Evolutionary conservation across 2,888 invertebrate species (phyloP), one percentile per base, ranked within the genome.

Genomic region (Caenorhabditis becei): DNA sequence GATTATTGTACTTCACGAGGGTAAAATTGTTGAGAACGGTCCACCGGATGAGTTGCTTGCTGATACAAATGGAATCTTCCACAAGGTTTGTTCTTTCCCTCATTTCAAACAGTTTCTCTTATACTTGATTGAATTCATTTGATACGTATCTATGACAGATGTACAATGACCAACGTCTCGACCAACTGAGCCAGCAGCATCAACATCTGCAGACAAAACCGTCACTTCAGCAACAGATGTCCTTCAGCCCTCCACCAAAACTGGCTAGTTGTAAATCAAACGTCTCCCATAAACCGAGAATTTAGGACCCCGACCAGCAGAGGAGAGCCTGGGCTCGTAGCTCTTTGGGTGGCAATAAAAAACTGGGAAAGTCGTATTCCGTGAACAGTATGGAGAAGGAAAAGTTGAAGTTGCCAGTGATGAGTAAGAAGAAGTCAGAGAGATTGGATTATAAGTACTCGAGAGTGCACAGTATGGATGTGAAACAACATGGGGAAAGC

Each of bases 311-410:
- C 2, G 88, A 86, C 18, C 71, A 83, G 41, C 84, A 87, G 49
- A 66, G 88, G 18, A 66, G 87, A 5, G 88, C 89, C 2, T 90
- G 90, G 90, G 88, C 87, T 35, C 84, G 90, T 11, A 89, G 88
- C 47, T 90, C 89, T 11, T 82, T 84, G 8, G 89, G 89, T 23
- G 87, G 83, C 41, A 83, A 77, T 51, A 88, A 86, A 63, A 84
- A 82, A 44, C 62, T 88, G n/a, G 90, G 90, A 49, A 86, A 86
- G 61, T 90, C 90, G n/a, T 90, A 90, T 72, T 88, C 89, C 5
- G 86, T 90, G 51, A 78, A 85, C 53, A 87, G 87, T 62, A 80
- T 70, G 63, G 88, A 90, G 28, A 75, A 88, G 32, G 83, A 87
- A 37, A 90, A 88, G 41, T 70, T 90, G 32, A 84, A 87, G 8